Evolutionary conservation across 2,888 invertebrate genomes (phyloP).

Genomic region (Agrotis segetum): DNA sequence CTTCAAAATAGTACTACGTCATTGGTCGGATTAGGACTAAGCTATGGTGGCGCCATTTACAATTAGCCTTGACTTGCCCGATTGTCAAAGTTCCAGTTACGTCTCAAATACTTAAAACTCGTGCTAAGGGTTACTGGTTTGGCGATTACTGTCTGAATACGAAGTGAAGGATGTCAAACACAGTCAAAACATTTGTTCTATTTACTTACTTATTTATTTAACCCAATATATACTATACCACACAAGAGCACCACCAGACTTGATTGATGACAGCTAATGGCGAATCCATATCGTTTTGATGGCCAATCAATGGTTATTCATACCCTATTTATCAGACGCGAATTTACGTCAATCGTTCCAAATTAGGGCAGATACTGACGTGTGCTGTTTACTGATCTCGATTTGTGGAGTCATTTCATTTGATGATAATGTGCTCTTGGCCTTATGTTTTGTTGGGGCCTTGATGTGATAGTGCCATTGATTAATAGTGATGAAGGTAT

Average conservation of each 20-base stretch:
- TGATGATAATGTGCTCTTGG: slow-evolving; percentile 51
- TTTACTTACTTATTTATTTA: slow-evolving; percentile 13
- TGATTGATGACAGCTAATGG: slow-evolving; percentile 67
- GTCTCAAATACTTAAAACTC: no score
- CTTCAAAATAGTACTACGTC: no score
- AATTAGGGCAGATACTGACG: slow-evolving; percentile 58
- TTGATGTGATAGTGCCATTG: not conserved
- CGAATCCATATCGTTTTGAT: slow-evolving; percentile 56
- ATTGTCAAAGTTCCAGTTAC: no score
- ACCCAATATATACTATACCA: not conserved
- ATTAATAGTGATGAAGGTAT: no score
- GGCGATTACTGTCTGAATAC: not conserved
- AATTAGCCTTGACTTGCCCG: no score
- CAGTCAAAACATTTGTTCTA: not conserved
- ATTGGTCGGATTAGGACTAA: no score
- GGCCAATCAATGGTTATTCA: slow-evolving; percentile 53
- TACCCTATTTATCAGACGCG: slow-evolving; percentile 40
- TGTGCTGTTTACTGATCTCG: slow-evolving; percentile 42
- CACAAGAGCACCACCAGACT: slow-evolving; percentile 26
- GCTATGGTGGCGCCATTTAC: no score
- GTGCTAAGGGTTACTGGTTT: no score
- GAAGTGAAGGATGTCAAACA: not conserved
- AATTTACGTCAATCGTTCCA: slow-evolving; percentile 69
- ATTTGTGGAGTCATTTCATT: slow-evolving; percentile 40
- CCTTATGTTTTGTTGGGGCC: slow-evolving; percentile 43